Conservation (phyloP, 1,140 invertebrate species). For the Nilaparvata lugens region DNA sequence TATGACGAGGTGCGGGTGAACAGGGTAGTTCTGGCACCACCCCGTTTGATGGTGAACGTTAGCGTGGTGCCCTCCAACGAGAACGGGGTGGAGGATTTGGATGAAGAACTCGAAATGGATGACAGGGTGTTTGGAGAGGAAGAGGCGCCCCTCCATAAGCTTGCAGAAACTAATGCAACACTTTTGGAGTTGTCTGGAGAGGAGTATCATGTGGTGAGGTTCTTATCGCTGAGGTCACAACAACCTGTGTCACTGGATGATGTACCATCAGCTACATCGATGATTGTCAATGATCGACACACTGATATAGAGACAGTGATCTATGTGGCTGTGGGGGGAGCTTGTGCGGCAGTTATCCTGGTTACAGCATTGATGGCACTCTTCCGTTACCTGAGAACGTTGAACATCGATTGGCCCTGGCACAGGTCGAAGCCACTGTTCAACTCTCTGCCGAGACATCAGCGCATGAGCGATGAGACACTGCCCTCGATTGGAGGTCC, state of each 20-base stretch:
- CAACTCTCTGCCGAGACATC: conserved; percentile 16
- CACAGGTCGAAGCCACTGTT: conserved; percentile 22
- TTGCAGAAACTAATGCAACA: conserved; percentile 33
- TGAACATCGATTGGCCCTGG: conserved; percentile 26
- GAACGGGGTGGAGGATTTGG: conserved; percentile 18
- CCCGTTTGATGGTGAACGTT: conserved; percentile 31
- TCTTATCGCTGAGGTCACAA: conserved; percentile 24
- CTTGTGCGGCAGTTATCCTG: conserved; percentile 24
- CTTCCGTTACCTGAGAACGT: conserved; percentile 22
- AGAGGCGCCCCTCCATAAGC: conserved; percentile 29
- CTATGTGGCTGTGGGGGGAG: conserved; percentile 26
- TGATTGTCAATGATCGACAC: conserved; percentile 23
- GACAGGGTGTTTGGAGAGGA: conserved; percentile 23
- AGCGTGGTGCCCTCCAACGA: conserved; percentile 25
- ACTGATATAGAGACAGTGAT: conserved; percentile 29
- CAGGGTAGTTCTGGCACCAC: conserved; percentile 29
- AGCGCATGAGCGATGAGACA: conserved; percentile 18
- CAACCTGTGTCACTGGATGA: conserved; percentile 24
- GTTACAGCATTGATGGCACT: conserved; percentile 23
- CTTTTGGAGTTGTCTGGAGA: conserved; percentile 33
- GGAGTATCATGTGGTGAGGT: conserved; percentile 32
- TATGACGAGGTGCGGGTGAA: conserved; percentile 33
- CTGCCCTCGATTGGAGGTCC: conserved; percentile 15
- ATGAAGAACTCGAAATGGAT: conserved; percentile 26
- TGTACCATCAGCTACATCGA: conserved; percentile 12